Base-by-base conservation (phyloP, 1,140 invertebrate species). In the Orius insidiosus region DNA sequence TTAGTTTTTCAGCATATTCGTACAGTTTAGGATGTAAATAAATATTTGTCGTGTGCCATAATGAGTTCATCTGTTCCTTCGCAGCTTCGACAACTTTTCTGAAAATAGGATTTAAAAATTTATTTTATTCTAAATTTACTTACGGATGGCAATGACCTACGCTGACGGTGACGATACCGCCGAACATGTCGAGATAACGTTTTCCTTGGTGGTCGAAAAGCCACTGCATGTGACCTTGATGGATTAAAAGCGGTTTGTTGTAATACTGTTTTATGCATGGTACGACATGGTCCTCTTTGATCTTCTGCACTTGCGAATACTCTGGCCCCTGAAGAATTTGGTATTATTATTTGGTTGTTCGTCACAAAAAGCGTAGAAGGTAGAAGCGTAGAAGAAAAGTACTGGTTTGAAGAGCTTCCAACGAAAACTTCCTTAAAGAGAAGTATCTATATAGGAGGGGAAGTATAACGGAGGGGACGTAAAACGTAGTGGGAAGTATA, bases 91-190 rank as follows among this genome's bases (percentile, higher is more conserved):
- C 76, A 0, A 96, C 75, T 69, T 78, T 82, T 34, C 56, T 56
- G 14, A 24, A 24, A n/a, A n/a, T n/a, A n/a, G n/a, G n/a, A n/a
- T n/a, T 8, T 33, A n/a, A n/a, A 33, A 8, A 33, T 8, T 33
- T n/a, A n/a, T n/a, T 33, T n/a, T 7, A 33, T 33, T 33, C 7
- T 43, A 32, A 5, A 45, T 46, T 15, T 54, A 75, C 81, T 80
- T 73, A 94, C 86, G 92, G 92, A 70, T 98, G 93, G 62, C 86
- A 95, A 62, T 97, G 93, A 14, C 94, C 94, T n/a, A 97, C 87
- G 43, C 85, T 89, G 18, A 97, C 82, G 0, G 94, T 98, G 2
- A 93, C 90, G 53, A 98, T 95, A 9, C 94, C 94, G 7, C 76
- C 92, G 63, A 94, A 93, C 66, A 95, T 76, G 63, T 98, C 93